A percentile compares a stretch with the other conserved stretches of the same genome.
Evolutionary conservation across 2,888 invertebrate species (phyloP).

Genomic region (Druceiella hillmani): DNA sequence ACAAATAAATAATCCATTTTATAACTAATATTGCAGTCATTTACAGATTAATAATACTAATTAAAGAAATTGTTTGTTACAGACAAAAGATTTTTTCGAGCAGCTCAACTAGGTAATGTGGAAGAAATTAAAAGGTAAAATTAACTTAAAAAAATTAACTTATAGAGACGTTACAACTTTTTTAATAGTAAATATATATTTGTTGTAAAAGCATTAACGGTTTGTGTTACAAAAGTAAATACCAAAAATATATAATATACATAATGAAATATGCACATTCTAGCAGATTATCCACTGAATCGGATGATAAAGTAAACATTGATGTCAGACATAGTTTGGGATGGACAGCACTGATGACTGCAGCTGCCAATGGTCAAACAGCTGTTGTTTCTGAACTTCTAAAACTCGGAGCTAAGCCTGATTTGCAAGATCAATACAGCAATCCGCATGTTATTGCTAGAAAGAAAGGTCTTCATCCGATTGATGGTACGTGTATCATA

Average conservation of each 20-base stretch:
- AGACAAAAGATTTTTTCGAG: slow-evolving; percentile 46
- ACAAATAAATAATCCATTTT: too few relatives aligned
- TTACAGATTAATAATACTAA: background rate
- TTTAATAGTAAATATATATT: background rate
- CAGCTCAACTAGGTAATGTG: slow-evolving; percentile 46
- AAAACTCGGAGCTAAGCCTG: slow-evolving; percentile 73
- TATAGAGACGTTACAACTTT: background rate
- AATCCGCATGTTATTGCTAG: slow-evolving; percentile 62
- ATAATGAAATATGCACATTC: too few relatives aligned
- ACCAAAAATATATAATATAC: too few relatives aligned
- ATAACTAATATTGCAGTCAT: too few relatives aligned
- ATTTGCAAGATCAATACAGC: slow-evolving; percentile 69
- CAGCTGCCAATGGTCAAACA: slow-evolving; percentile 70
- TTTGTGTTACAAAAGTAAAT: too few relatives aligned
- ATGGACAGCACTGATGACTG: slow-evolving; percentile 84
- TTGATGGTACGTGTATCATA: slow-evolving; percentile 53
- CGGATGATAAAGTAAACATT: slow-evolving; percentile 50
- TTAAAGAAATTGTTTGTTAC: slow-evolving; percentile 10
- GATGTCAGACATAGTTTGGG: slow-evolving; percentile 73
- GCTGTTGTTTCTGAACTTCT: slow-evolving; percentile 57
- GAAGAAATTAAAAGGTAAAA: slow-evolving; percentile 43
- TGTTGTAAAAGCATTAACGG: too few relatives aligned
- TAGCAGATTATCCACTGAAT: too few relatives aligned
- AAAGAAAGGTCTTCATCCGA: slow-evolving; percentile 62
- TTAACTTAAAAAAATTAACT: slow-evolving; percentile 1